Evolutionary conservation across 2,888 invertebrate species (phyloP).

Genomic region (Mechanitis messenoides): DNA sequence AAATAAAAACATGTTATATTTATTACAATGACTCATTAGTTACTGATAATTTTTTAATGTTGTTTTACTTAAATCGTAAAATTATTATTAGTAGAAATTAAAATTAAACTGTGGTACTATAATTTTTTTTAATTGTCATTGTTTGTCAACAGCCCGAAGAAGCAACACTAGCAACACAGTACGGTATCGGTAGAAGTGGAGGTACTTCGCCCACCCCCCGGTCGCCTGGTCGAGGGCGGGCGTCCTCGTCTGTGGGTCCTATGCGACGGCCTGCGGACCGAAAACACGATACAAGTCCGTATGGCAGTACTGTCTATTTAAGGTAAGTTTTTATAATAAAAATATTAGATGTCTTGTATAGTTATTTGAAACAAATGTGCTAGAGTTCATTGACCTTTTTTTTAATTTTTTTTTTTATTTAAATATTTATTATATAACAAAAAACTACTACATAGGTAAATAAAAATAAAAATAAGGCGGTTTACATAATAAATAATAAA

Average conservation of each 20-base stretch:
- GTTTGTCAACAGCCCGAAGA: conserved; percentile 68
- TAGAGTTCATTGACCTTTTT: no score
- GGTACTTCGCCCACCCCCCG: conserved; percentile 64
- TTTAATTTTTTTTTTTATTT: not conserved
- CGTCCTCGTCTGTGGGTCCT: conserved; percentile 80
- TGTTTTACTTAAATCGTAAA: not conserved
- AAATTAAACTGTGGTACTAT: not conserved
- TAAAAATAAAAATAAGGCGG: not conserved
- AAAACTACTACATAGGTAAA: not conserved
- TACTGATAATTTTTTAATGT: not conserved
- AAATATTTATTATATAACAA: no score
- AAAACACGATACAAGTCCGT: conserved; percentile 90
- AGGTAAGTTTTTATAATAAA: conserved; percentile 44
- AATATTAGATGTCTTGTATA: no score
- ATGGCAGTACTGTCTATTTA: conserved; percentile 83
- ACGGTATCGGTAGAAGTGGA: conserved; percentile 55
- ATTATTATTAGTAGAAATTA: not conserved
- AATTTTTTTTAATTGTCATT: conserved; percentile 2
- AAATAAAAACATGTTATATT: no score
- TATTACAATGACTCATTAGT: no score
- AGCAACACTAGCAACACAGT: conserved; percentile 57
- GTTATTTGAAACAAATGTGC: not conserved
- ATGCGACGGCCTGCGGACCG: conserved; percentile 88
- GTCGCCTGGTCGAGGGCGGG: conserved; percentile 59
- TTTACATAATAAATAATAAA: no score